Evolutionary conservation across 2,113 vertebrate genomes (phyloP).

Genomic region (Megaceryle torquata): DNA sequence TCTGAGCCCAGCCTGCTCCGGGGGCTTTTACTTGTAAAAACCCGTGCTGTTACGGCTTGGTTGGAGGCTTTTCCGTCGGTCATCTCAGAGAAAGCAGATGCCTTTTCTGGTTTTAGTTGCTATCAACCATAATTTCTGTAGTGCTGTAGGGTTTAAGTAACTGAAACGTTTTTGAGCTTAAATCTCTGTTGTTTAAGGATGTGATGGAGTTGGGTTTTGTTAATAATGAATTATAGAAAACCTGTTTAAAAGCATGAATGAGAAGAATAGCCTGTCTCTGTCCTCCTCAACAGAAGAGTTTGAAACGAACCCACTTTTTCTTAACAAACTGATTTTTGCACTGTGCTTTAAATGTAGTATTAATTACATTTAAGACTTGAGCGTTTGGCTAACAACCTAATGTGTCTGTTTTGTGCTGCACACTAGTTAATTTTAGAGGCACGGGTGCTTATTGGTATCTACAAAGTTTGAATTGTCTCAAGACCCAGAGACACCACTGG

Average conservation of each 20-base stretch:
- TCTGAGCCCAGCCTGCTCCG: not conserved
- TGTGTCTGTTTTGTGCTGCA: not conserved
- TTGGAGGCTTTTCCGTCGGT: not conserved
- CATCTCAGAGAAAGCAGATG: not conserved
- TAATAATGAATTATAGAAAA: not conserved
- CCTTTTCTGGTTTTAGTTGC: not conserved
- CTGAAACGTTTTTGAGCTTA: not conserved
- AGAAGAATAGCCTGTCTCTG: not conserved
- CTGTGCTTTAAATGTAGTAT: not conserved
- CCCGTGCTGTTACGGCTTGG: not conserved
- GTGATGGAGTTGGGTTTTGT: not conserved
- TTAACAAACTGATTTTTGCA: not conserved
- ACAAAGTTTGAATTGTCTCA: not conserved
- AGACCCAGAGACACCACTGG: not conserved
- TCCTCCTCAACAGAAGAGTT: not conserved
- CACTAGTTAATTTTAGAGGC: not conserved
- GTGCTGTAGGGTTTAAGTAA: not conserved
- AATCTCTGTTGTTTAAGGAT: not conserved
- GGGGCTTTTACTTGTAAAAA: not conserved
- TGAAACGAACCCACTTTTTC: not conserved
- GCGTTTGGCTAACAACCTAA: not conserved
- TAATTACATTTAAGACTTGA: not conserved
- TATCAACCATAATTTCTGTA: not conserved
- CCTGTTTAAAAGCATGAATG: not conserved
- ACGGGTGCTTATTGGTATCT: not conserved